Base-by-base conservation (phyloP, 2,888 invertebrate species). In the Tipula vernalis region DNA sequence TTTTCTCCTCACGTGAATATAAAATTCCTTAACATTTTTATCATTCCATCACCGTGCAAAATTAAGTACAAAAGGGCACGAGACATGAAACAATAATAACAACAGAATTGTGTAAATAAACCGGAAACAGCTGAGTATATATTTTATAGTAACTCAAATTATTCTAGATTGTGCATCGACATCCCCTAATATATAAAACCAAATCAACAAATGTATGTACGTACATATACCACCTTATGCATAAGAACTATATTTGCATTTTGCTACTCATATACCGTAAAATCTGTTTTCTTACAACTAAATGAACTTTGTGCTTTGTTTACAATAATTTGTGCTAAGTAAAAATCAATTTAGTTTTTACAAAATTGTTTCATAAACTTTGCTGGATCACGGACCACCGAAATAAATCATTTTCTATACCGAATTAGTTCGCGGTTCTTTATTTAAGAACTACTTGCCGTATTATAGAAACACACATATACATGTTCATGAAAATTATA, bases 61-160 rank as follows among this genome's bases (percentile, higher is more conserved):
- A 28, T 28, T 28, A 71, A 28, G 0, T 57, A 18, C 18, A 18
- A 5, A 18, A 71, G 71, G 71, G 71, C 71, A 71, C 71, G 71
- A 71, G 71, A 28, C 28, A 71, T 12, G 28, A 8, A 15, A 71
- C 28, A 12, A 28, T 10, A 1, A 28, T 28, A 1, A 71, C 4
- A 71, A 71, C 10, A 71, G 12, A 28, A 8, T 71, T 71, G 44
- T 51, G 18, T 71, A 2, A 15, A 51, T 51, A 3, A 84, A 84
- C 39, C 84, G 84, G 84, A 84, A 84, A 84, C 84, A 84, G 84
- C 84, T 84, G 84, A 84, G 39, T 84, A 39, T 71, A 18, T 18
- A 28, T 28, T 71, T 15, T 51, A 51, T 51, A 12, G 0, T 3
- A 6, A 51, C 39, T 39, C 39, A 6, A 15, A 28, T 71, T 71